These are phyloP conservation scores for Dendroctonus valens DNA, from an alignment of 1,140 invertebrate species.

Conservation along the genomic window DNA sequence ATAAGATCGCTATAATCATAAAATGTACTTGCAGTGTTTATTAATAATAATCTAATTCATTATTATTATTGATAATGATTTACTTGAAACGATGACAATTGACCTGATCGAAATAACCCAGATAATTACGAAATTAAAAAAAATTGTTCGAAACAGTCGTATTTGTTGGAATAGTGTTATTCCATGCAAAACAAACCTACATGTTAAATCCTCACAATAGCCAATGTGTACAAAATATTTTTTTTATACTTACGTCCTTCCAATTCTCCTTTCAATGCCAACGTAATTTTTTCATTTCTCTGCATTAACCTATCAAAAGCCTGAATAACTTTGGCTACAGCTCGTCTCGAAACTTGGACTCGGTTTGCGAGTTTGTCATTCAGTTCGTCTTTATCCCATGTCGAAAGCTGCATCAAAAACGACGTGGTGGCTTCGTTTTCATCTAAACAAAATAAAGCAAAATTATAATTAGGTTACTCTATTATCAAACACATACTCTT, in stretches of 20 bases:
- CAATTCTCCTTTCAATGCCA: slow-evolving; percentile 80
- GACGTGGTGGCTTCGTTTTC: slow-evolving; percentile 96
- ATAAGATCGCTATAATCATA: too few relatives aligned
- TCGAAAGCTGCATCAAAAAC: slow-evolving; percentile 93
- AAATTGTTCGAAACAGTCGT: too few relatives aligned
- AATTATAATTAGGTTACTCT: too few relatives aligned
- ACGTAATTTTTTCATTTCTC: slow-evolving; percentile 88
- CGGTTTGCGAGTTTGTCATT: slow-evolving; percentile 94
- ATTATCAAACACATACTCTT: slow-evolving; percentile 64
- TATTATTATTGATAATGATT: too few relatives aligned
- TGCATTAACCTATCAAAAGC: slow-evolving; percentile 94
- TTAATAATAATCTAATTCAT: too few relatives aligned
- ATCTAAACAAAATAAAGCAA: slow-evolving; percentile 60
- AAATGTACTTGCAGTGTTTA: too few relatives aligned
- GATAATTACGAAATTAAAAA: too few relatives aligned
- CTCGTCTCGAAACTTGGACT: slow-evolving; percentile 88
- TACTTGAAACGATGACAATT: too few relatives aligned
- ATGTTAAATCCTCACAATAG: too few relatives aligned
- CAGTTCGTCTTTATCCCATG: slow-evolving; percentile 96
- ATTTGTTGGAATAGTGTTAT: too few relatives aligned
- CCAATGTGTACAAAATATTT: slow-evolving; percentile 1
- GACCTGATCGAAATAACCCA: too few relatives aligned
- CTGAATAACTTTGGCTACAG: slow-evolving; percentile 94
- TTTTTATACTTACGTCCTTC: slow-evolving; percentile 57
- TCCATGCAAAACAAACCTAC: too few relatives aligned